Conservation (phyloP, 1,140 invertebrate genomes). For the Pomacea maculata region DNA sequence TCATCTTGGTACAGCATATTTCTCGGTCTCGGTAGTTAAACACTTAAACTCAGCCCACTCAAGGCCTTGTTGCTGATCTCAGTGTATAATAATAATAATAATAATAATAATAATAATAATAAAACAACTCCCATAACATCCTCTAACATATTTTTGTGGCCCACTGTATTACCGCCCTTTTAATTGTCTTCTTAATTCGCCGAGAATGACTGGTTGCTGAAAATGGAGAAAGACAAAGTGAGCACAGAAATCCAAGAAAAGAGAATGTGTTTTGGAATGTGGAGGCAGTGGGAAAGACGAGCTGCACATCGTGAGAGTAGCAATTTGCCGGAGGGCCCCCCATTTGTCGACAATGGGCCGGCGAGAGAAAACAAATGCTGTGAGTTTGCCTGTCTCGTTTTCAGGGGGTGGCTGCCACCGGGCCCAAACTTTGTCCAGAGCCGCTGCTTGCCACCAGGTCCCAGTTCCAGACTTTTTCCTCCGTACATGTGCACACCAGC, state of each 20-base stretch:
- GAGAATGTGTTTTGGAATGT: not conserved
- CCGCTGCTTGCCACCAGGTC: not conserved
- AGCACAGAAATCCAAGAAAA: not conserved
- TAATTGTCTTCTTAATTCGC: too few species aligned
- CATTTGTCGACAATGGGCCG: conserved; percentile 13
- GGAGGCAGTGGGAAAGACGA: not conserved
- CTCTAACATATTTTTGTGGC: too few species aligned
- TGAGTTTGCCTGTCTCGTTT: conserved; percentile 2
- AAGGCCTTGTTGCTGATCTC: too few species aligned
- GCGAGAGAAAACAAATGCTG: conserved; percentile 11
- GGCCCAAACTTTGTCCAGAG: not conserved
- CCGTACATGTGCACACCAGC: conserved; percentile 15
- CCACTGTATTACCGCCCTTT: too few species aligned
- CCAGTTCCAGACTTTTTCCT: not conserved
- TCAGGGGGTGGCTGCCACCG: conserved; percentile 17
- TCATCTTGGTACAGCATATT: too few species aligned
- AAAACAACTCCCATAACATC: too few species aligned
- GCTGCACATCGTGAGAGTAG: not conserved
- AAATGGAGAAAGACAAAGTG: not conserved
- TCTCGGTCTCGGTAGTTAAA: too few species aligned
- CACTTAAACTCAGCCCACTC: too few species aligned
- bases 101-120: too few species aligned
- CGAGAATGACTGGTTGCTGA: too few species aligned
- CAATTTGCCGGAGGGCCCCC: conserved; percentile 3
- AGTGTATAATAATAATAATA: too few species aligned